These are phyloP conservation scores for Calliopum simillimum DNA, from an alignment of 2,888 invertebrate genomes.

Conservation along the genomic window DNA sequence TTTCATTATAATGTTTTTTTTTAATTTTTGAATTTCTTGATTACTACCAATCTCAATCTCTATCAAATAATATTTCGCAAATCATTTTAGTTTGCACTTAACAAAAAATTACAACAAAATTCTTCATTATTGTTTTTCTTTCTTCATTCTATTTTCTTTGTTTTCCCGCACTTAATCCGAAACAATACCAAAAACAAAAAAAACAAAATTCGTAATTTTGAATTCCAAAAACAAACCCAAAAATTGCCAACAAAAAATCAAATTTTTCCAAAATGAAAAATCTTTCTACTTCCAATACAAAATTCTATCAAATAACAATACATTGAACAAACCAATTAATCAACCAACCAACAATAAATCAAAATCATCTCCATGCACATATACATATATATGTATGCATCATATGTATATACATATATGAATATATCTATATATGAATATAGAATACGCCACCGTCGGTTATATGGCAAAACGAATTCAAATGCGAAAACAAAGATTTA, in stretches of 20 bases:
- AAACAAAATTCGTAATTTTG: slow-evolving; percentile 23
- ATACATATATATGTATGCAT: slow-evolving; percentile 18
- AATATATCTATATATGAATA: slow-evolving; percentile 37
- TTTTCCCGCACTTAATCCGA: slow-evolving; percentile 47
- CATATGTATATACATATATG: slow-evolving; percentile 21
- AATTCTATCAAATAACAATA: slow-evolving; percentile 40
- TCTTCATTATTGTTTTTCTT: slow-evolving; percentile 48
- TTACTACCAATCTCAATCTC: too few species aligned
- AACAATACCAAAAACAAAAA: slow-evolving; percentile 17
- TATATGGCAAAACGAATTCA: slow-evolving; percentile 98
- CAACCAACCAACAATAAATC: slow-evolving; percentile 38
- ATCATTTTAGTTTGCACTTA: slow-evolving; percentile 26
- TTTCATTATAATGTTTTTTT: too few species aligned
- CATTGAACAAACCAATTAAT: slow-evolving; percentile 41
- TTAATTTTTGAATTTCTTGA: too few species aligned
- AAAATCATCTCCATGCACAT: slow-evolving; percentile 30
- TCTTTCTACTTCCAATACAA: slow-evolving; percentile 21
- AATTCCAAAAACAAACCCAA: slow-evolving; percentile 8
- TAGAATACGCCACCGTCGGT: slow-evolving; percentile 98
- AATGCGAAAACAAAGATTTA: slow-evolving; percentile 93
- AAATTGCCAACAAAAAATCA: slow-evolving; percentile 26
- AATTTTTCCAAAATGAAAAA: slow-evolving; percentile 41
- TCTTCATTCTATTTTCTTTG: slow-evolving; percentile 47
- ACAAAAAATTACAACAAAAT: slow-evolving; percentile 45
- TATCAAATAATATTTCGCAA: too few species aligned